Percentiles rank a stretch among this genome's conserved stretches.
Conservation (phyloP, 2,113 vertebrate genomes). For the Chloropsis cyanopogon region DNA sequence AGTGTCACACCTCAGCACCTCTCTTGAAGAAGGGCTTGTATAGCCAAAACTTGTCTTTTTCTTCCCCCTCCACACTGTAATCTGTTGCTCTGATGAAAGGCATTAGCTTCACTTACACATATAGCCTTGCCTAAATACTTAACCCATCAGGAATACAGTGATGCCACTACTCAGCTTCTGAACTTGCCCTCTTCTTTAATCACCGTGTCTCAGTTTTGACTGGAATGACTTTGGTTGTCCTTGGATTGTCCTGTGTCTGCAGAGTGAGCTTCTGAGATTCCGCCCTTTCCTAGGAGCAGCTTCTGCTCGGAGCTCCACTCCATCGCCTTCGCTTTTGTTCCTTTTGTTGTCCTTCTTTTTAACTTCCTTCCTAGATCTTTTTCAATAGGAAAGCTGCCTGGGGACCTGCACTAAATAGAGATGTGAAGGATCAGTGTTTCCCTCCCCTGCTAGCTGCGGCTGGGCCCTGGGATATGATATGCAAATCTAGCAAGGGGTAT, state of each 20-base stretch:
- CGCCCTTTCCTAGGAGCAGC: not conserved
- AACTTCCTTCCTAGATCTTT: conserved; percentile 61
- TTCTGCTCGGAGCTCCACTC: not conserved
- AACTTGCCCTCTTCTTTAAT: not conserved
- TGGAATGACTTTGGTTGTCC: conserved; percentile 13
- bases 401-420: conserved; percentile 57
- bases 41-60: not conserved
- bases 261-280: not conserved
- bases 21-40: not conserved
- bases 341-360: conserved; percentile 8
- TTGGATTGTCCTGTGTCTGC: not conserved
- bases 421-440: conserved; percentile 30
- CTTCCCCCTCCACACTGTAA: not conserved
- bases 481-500: not conserved
- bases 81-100: not conserved
- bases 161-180: not conserved
- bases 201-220: not conserved
- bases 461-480: conserved; percentile 50
- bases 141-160: not conserved
- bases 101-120: not conserved
- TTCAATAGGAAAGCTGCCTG: conserved; percentile 45
- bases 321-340: not conserved
- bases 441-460: not conserved
- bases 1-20: not conserved
- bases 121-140: not conserved